Base-by-base conservation (phyloP, 2,113 vertebrate species). In the Elanus axillaris region DNA sequence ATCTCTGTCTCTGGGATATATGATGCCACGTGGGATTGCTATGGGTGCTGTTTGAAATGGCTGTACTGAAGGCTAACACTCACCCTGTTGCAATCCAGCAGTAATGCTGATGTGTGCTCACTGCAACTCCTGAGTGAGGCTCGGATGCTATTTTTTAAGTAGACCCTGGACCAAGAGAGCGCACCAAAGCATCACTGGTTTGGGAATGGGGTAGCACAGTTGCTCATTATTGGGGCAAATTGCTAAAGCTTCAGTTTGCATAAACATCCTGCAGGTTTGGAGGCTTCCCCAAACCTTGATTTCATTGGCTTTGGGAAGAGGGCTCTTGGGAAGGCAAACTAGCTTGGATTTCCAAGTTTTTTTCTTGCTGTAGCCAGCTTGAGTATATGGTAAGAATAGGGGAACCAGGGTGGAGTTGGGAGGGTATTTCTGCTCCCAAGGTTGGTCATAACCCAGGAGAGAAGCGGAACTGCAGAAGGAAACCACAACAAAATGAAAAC, bases 181-280 rank as follows among this genome's bases (percentile, higher is more conserved):
- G 34, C 66, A 52, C 68, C 1, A 5, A 82, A 69, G 45, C 29
- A 16, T 58, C 91, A 31, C 45, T 82, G 11, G 0, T 89, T 53
- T 64, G 69, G 68, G 83, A 75, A 64, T 14, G 48, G 76, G 58
- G 55, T 52, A 36, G 56, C 80, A 86, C 66, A 40, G 1, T 4
- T 91, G 59, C 43, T 83, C 48, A 1, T 31, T 62, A 3, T 29
- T 3, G 50, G 50, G 60, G 67, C 63, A 76, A 58, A 90, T 50
- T 79, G 86, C 84, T 93, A 89, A 90, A 94, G 82, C 67, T 96
- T 93, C 85, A 27, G 53, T 68, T 95, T 93, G 95, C 86, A 81
- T 85, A 94, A 94, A 76, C 77, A 55, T 82, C 93, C 73, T 12
- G 0, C 9, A 26, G 63, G 42, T 82, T 75, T 89, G 93, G 77